Base-by-base conservation (phyloP, 2,797 vertebrate species). In the Etheostoma nigrum region DNA sequence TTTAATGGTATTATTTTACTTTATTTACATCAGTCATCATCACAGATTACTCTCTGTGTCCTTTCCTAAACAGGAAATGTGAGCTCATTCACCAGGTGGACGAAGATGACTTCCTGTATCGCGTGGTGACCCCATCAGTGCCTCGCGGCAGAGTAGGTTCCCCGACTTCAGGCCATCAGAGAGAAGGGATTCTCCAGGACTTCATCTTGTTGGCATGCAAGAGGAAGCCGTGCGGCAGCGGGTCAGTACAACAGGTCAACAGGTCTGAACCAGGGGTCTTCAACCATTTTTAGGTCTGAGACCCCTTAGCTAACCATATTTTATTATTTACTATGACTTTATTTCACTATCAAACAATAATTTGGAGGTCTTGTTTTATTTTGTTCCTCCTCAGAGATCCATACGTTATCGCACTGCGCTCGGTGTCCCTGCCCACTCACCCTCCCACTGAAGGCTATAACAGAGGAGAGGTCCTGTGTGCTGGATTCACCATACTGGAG, bases 201-300 rank as follows among this genome's bases (percentile, higher is more conserved):
- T 98, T 98, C 0, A 95, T 99, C 84, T 88, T 99, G 84, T 84
- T 99, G 90, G 97, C 96, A 0, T 99, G 97, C 0, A 93, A 94
- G 65, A 85, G 97, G 84, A 95, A 93, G 19, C 98, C 97, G 1
- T 99, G 96, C 68, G 89, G 96, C 88, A 91, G 67, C 0, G 95
- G 97, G 98, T 99, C 72, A 87, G 92, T 78, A 57, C 40, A 23
- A 63, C 11, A 15, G 49, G 30, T 33, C 30, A 33, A 36, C 33
- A 3, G 36, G 36, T 40, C 36, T 11, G 12, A 40, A 40, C 10
- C 36, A 40, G 36, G 36, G 36, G 36, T 40, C 36, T 33, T 33
- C 33, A 8, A 33, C 33, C 6, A 7, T 33, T 33, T 33, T 33
- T 8, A 33, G 30, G 1, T 30, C 30, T 30, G 6, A 30, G 30